Percentiles rank a stretch among this genome's conserved stretches.
Conservation (phyloP, 2,797 vertebrate species). For the Channallabes apus region DNA sequence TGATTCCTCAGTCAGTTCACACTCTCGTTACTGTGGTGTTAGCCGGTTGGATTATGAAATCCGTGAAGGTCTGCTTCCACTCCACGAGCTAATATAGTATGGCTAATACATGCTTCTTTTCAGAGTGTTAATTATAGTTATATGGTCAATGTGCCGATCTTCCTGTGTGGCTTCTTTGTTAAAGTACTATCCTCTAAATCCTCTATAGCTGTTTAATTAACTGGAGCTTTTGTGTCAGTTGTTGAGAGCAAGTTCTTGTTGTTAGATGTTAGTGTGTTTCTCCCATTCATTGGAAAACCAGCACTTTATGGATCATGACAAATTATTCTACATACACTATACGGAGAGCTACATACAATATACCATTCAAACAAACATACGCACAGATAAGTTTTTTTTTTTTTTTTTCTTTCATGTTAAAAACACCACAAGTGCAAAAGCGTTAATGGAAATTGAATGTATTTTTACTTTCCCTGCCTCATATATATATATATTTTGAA, state of each 20-base stretch:
- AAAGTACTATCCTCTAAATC: background rate
- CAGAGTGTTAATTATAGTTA: background rate
- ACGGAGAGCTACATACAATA: background rate
- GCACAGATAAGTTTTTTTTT: slow-evolving; percentile 21
- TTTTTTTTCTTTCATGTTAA: slow-evolving; percentile 33
- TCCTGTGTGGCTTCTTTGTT: background rate
- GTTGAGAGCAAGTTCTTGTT: background rate
- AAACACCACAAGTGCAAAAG: slow-evolving; percentile 76
- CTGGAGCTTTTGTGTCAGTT: background rate
- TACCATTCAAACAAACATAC: background rate
- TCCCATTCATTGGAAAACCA: slow-evolving; percentile 20
- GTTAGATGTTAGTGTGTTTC: background rate
- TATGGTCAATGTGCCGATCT: background rate
- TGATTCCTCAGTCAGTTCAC: background rate
- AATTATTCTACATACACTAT: background rate
- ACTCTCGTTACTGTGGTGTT: background rate
- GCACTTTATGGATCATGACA: slow-evolving; percentile 42
- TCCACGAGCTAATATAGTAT: no score
- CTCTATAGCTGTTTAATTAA: background rate
- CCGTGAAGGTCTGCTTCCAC: background rate
- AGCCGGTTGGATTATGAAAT: background rate
- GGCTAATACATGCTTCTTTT: background rate
- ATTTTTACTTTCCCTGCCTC: slow-evolving; percentile 48
- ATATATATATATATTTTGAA: slow-evolving; percentile 23
- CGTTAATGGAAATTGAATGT: slow-evolving; percentile 62